Evolutionary conservation across 1,140 invertebrate species (phyloP).

Genomic region (Chlorops oryzae): DNA sequence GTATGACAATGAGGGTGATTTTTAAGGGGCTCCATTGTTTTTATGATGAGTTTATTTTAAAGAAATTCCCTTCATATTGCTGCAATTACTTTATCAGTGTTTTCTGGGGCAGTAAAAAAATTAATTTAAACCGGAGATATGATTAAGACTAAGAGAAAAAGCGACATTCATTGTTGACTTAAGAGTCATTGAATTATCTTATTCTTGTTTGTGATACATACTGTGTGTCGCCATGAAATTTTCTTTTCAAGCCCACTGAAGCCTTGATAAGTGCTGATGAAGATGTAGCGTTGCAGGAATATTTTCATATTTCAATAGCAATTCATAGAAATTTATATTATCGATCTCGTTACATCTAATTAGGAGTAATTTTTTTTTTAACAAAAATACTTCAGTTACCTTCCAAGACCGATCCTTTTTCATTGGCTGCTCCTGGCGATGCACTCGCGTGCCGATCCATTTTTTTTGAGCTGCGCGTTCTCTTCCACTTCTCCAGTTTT

Average conservation of each 20-base stretch:
- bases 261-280: not conserved
- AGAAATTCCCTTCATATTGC: too few species aligned
- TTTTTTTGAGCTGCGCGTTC: slow-evolving; percentile 42
- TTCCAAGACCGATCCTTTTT: slow-evolving; percentile 40
- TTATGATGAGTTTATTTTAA: too few species aligned
- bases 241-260: not conserved
- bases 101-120: too few species aligned
- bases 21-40: too few species aligned
- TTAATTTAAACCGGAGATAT: too few species aligned
- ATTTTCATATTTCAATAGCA: slow-evolving; percentile 1
- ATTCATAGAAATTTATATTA: not conserved
- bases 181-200: too few species aligned
- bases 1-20: too few species aligned
- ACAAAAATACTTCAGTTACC: slow-evolving; percentile 23
- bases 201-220: not conserved
- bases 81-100: too few species aligned
- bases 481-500: slow-evolving; percentile 48
- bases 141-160: too few species aligned
- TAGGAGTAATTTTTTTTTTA: not conserved
- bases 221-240: not conserved
- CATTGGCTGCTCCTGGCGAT: slow-evolving; percentile 14
- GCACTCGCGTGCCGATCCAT: slow-evolving; percentile 33
- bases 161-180: too few species aligned
- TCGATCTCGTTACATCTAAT: not conserved
- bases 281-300: not conserved